Percentiles rank a stretch among this genome's conserved stretches.
Evolutionary conservation across 2,888 invertebrate species (phyloP).

Genomic region (Apamea anceps): DNA sequence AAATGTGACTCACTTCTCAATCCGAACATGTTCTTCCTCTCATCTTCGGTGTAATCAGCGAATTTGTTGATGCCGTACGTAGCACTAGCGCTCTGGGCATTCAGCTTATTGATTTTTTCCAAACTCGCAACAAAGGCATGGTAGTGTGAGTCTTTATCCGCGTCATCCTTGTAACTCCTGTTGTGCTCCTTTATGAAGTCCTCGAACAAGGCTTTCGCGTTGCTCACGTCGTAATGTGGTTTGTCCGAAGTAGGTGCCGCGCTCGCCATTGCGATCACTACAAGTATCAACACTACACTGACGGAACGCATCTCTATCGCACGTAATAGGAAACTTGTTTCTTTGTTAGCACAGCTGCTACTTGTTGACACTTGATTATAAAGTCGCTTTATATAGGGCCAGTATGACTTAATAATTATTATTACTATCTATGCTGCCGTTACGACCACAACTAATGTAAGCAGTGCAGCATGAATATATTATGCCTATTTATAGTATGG

Average conservation of each 20-base stretch:
- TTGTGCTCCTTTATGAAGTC: slow-evolving; percentile 71
- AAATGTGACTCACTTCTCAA: slow-evolving; percentile 49
- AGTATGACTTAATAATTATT: slow-evolving; percentile 28
- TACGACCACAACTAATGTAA: slow-evolving; percentile 5
- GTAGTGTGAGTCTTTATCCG: slow-evolving; percentile 71
- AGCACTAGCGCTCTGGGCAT: slow-evolving; percentile 52
- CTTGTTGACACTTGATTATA: not conserved
- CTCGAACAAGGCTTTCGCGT: slow-evolving; percentile 70
- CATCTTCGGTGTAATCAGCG: slow-evolving; percentile 74
- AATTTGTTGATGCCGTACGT: slow-evolving; percentile 73
- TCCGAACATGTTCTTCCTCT: slow-evolving; percentile 64
- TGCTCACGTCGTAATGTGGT: slow-evolving; percentile 66
- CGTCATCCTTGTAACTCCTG: slow-evolving; percentile 72
- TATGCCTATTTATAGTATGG: not conserved
- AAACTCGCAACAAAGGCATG: slow-evolving; percentile 70
- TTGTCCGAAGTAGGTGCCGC: slow-evolving; percentile 35
- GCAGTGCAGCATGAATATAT: not conserved
- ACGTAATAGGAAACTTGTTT: slow-evolving; percentile 24
- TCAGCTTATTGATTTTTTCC: slow-evolving; percentile 68
- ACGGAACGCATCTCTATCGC: slow-evolving; percentile 45
- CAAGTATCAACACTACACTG: slow-evolving; percentile 52
- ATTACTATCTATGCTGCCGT: slow-evolving; percentile 9
- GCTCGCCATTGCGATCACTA: slow-evolving; percentile 59
- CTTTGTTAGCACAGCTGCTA: slow-evolving; percentile 27
- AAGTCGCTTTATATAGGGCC: slow-evolving; percentile 26